Evolutionary conservation across 2,888 invertebrate species (phyloP).

Genomic region (Baccha elongata): DNA sequence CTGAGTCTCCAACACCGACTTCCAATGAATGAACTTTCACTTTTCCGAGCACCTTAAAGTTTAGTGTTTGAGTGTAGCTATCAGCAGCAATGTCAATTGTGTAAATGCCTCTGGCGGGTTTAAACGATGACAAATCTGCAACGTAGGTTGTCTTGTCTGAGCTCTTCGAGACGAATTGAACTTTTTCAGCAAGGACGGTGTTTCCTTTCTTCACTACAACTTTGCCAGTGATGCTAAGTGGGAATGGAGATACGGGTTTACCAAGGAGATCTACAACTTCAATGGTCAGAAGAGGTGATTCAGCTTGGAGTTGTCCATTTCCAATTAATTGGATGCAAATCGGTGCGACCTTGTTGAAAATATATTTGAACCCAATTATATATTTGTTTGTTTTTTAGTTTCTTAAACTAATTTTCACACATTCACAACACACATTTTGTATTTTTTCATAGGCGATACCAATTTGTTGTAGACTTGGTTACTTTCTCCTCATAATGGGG

Average conservation of each 20-base stretch:
- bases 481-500: too few species aligned
- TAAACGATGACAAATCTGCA: slow-evolving; percentile 89
- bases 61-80: slow-evolving; percentile 84
- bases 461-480: too few species aligned
- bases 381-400: too few species aligned
- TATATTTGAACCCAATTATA: too few species aligned
- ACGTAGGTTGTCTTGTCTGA: slow-evolving; percentile 87
- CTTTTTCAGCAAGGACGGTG: slow-evolving; percentile 84
- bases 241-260: slow-evolving; percentile 84
- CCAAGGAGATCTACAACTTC: slow-evolving; percentile 90
- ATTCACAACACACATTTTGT: too few species aligned
- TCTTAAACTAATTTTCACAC: too few species aligned
- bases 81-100: slow-evolving; percentile 90
- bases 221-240: slow-evolving; percentile 78
- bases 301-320: slow-evolving; percentile 89
- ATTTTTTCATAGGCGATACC: too few species aligned
- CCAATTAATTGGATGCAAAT: slow-evolving; percentile 92
- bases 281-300: slow-evolving; percentile 88
- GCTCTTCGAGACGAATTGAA: slow-evolving; percentile 87
- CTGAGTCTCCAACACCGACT: slow-evolving; percentile 94
- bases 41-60: slow-evolving; percentile 89
- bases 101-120: slow-evolving; percentile 93
- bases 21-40: slow-evolving; percentile 90
- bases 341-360: slow-evolving; percentile 85
- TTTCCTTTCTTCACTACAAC: slow-evolving; percentile 83